Conservation (phyloP, 2,797 vertebrate species). For the Eulemur mongoz region DNA sequence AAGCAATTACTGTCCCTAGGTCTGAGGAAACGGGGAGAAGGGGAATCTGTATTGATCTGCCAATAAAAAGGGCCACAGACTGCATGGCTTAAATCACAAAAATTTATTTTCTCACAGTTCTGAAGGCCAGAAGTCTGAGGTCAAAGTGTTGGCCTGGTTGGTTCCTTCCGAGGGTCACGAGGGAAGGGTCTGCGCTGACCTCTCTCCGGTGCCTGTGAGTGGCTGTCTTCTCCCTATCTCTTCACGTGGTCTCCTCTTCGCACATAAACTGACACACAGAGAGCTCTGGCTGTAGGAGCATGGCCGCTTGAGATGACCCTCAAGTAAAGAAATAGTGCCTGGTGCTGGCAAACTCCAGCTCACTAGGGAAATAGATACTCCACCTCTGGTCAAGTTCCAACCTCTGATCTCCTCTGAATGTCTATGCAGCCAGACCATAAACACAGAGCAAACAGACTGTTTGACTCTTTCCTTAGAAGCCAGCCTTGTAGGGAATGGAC, state of each 20-base stretch:
- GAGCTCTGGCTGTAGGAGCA: fast-evolving
- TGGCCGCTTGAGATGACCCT: no score
- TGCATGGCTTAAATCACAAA: background rate
- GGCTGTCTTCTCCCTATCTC: background rate
- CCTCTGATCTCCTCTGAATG: fast-evolving
- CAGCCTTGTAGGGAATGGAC: background rate
- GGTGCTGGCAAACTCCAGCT: no score
- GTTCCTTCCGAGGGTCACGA: background rate
- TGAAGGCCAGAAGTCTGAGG: background rate
- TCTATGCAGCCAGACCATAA: background rate
- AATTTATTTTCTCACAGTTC: background rate
- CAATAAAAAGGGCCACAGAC: background rate
- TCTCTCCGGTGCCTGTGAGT: background rate
- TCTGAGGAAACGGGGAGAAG: background rate
- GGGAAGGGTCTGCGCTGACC: background rate
- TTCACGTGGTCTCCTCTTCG: background rate
- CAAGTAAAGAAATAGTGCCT: fast-evolving
- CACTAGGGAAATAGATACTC: fast-evolving
- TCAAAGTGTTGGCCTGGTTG: background rate
- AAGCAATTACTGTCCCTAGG: background rate
- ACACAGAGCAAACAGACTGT: no score
- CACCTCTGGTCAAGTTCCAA: background rate
- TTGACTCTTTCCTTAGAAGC: background rate
- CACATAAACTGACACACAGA: background rate
- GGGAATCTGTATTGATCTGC: background rate